Conservation (phyloP, 2,113 vertebrate species). For the Nestor notabilis region DNA sequence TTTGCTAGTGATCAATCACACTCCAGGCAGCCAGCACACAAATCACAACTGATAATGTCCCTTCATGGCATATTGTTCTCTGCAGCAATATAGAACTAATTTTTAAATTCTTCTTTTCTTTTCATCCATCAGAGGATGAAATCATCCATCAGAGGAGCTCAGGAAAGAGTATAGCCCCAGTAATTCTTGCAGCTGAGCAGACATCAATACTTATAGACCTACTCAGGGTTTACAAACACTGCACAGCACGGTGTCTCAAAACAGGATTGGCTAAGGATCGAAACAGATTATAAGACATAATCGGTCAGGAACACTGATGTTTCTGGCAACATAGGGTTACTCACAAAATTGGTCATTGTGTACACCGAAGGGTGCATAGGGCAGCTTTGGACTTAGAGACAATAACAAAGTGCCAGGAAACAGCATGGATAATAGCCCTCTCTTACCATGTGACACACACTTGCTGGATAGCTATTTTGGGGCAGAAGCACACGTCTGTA, state of each 20-base stretch:
- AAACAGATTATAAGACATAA: neutral
- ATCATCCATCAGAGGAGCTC: neutral
- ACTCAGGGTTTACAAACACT: conserved; percentile 28
- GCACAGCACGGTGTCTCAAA: neutral
- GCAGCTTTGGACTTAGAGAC: neutral
- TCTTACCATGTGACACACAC: neutral
- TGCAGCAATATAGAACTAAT: neutral
- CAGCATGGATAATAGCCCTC: neutral
- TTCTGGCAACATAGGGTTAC: neutral
- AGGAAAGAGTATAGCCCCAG: neutral
- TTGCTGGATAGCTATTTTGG: neutral
- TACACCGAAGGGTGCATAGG: rapidly evolving
- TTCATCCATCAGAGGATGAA: neutral
- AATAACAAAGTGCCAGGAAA: neutral
- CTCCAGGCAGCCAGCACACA: neutral
- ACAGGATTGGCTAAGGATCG: neutral
- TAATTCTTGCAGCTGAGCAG: conserved; percentile 15
- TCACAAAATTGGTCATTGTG: neutral
- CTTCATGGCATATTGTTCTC: neutral
- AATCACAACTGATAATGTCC: neutral
- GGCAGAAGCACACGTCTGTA: rapidly evolving
- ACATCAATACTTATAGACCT: conserved; percentile 40
- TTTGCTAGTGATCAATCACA: conserved; percentile 8
- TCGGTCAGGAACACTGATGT: neutral
- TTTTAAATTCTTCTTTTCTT: neutral